A percentile compares a stretch with the other conserved stretches of the same genome.
These are phyloP conservation scores for Poeciliopsis prolifica DNA, from an alignment of 2,113 vertebrate species.

Conservation along the genomic window DNA sequence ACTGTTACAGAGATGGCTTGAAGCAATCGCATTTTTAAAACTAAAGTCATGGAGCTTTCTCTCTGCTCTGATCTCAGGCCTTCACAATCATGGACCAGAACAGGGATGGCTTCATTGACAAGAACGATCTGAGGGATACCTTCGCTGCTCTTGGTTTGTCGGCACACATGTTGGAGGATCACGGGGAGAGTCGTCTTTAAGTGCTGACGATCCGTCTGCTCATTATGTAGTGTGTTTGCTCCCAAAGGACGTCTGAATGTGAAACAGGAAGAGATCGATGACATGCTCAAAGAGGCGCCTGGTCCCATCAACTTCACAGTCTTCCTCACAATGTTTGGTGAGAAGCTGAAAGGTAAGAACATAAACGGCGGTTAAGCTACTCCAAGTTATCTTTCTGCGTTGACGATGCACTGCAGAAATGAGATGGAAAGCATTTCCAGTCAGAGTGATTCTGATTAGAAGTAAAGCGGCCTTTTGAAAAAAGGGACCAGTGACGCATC, in stretches of 20 bases:
- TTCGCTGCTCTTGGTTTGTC: slow-evolving; percentile 91
- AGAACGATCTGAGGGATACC: slow-evolving; percentile 93
- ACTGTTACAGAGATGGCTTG: background rate
- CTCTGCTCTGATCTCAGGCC: slow-evolving; percentile 76
- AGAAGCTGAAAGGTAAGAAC: slow-evolving; percentile 90
- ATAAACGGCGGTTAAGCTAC: no score
- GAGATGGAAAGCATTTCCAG: no score
- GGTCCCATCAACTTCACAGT: slow-evolving; percentile 94
- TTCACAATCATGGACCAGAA: slow-evolving; percentile 99
- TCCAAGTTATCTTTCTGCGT: no score
- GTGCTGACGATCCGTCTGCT: background rate
- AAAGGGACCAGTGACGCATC: no score
- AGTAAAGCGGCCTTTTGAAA: no score
- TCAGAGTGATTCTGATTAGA: no score
- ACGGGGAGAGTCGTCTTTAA: background rate
- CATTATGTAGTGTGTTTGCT: background rate
- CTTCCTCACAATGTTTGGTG: slow-evolving; percentile 97
- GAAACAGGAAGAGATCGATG: slow-evolving; percentile 94
- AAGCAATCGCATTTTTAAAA: background rate
- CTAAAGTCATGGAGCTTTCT: background rate
- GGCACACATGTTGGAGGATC: background rate
- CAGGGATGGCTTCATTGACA: slow-evolving; percentile 95
- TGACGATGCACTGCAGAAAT: no score
- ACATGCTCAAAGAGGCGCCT: slow-evolving; percentile 95
- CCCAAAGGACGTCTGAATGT: slow-evolving; percentile 90